These are phyloP conservation scores for Asarcornis scutulata DNA, from an alignment of 2,113 vertebrate genomes.

Conservation along the genomic window DNA sequence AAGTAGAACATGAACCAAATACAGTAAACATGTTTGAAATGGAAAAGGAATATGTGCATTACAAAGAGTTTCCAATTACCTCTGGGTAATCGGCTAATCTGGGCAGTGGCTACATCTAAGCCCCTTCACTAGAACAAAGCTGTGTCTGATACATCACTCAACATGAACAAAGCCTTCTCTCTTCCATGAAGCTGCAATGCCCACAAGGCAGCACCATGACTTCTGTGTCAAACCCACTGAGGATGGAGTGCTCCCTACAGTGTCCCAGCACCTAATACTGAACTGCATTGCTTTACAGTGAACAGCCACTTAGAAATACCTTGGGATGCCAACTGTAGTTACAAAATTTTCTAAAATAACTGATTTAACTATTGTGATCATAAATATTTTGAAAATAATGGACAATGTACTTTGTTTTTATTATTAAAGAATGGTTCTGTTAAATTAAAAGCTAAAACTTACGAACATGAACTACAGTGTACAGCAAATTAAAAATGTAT, in stretches of 20 bases:
- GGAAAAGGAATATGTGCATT: neutral
- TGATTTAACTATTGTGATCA: neutral
- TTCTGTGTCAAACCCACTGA: neutral
- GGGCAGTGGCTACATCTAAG: neutral
- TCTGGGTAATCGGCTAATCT: neutral
- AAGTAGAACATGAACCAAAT: neutral
- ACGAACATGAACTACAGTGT: neutral
- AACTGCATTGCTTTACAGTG: neutral
- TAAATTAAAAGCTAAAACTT: neutral
- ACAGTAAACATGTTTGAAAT: neutral
- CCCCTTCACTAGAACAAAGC: neutral
- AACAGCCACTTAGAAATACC: neutral
- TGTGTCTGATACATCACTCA: rapidly evolving
- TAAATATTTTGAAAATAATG: neutral
- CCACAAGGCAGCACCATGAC: neutral
- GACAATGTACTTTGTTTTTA: neutral
- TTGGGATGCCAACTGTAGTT: neutral
- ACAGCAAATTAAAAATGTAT: neutral
- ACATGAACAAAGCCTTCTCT: neutral
- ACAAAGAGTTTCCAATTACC: neutral
- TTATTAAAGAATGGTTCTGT: neutral
- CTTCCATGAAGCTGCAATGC: neutral
- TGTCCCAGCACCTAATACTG: neutral
- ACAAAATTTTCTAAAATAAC: neutral
- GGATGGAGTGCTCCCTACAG: neutral